phyloP scores from a whole-genome alignment of 2,888 invertebrate species.

The Phlogophora meticulosa region DNA sequence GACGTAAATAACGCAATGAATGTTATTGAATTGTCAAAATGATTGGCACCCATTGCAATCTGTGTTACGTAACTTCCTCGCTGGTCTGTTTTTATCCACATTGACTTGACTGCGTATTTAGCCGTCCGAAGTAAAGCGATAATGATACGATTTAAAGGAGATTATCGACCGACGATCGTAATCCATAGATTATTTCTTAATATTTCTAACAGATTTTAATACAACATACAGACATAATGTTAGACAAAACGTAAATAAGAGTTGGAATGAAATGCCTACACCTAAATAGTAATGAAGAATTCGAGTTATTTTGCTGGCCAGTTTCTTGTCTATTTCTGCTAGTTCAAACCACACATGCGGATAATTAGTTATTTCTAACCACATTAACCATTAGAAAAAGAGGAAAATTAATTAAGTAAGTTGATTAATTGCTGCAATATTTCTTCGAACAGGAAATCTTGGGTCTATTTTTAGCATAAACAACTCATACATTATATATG shows the following conservation, averaged over 20 bases:
- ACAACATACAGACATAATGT: constrained; percentile 1
- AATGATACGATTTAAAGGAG: constrained; percentile 17
- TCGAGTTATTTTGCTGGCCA: not conserved
- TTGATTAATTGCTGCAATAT: constrained; percentile 14
- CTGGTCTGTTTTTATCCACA: constrained; percentile 6
- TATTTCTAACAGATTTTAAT: not conserved
- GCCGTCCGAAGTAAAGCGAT: constrained; percentile 12
- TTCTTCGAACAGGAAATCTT: constrained; percentile 32
- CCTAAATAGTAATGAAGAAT: not conserved
- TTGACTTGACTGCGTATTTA: constrained; percentile 11
- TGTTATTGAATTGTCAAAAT: too few species aligned
- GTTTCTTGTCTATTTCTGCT: not conserved
- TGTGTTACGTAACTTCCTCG: not conserved
- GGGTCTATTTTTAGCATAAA: constrained; percentile 18
- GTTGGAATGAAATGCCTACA: not conserved
- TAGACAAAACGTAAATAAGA: not conserved
- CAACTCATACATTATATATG: constrained; percentile 15
- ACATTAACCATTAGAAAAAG: constrained; percentile 3
- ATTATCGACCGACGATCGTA: constrained; percentile 23
- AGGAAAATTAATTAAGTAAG: constrained; percentile 19
- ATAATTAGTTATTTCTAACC: constrained; percentile 27
- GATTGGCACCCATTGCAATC: too few species aligned
- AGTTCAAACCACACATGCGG: constrained; percentile 14
- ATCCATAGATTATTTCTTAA: constrained; percentile 31
- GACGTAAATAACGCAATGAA: too few species aligned